Evolutionary conservation across 2,888 invertebrate genomes (phyloP).

Genomic region (Leucozona laternaria): DNA sequence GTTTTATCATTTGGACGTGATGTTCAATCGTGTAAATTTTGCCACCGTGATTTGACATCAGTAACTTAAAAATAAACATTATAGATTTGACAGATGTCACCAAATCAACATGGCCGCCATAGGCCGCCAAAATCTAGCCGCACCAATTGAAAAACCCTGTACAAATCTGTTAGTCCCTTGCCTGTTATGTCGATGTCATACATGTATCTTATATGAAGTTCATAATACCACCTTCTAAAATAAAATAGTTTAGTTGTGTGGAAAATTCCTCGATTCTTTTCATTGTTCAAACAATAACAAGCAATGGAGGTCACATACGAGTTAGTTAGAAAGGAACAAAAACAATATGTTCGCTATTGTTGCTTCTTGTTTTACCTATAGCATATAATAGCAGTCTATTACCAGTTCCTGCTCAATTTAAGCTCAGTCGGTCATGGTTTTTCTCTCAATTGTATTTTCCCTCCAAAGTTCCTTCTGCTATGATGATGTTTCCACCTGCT

Average conservation of each 20-base stretch:
- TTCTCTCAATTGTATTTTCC: not conserved
- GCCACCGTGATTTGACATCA: too few species aligned
- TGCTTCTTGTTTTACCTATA: slow-evolving; percentile 20
- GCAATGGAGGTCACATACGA: not conserved
- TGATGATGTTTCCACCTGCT: not conserved
- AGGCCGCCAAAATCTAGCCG: too few species aligned
- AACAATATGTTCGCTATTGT: slow-evolving; percentile 24
- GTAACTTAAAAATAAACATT: too few species aligned
- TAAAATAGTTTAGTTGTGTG: not conserved
- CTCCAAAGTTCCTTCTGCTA: not conserved
- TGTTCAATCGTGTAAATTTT: too few species aligned
- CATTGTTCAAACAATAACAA: not conserved
- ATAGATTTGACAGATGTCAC: too few species aligned
- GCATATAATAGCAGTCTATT: slow-evolving; percentile 47
- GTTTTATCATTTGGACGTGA: too few species aligned
- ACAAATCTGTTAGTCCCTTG: too few species aligned
- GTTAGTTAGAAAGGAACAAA: not conserved
- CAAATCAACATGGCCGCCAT: too few species aligned
- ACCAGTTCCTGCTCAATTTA: slow-evolving; percentile 28
- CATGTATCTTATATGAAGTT: too few species aligned
- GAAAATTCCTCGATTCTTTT: not conserved
- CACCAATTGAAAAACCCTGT: too few species aligned
- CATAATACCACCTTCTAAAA: not conserved
- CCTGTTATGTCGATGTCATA: too few species aligned
- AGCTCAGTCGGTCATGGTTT: slow-evolving; percentile 53